Conservation (phyloP, 1,140 invertebrate genomes). For the Drosophila bocqueti region DNA sequence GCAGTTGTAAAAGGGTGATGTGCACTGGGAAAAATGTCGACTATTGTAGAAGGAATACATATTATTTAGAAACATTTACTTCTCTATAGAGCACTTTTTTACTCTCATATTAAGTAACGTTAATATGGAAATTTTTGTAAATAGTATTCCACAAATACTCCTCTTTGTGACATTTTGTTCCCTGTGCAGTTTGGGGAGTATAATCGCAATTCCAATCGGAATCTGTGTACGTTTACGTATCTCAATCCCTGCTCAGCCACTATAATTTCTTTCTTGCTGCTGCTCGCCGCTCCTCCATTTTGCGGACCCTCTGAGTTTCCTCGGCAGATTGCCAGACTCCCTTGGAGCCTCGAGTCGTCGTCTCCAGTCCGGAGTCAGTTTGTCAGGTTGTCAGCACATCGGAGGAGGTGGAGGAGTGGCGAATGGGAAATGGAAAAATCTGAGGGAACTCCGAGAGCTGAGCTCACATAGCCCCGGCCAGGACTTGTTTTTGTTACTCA, state of each 20-base stretch:
- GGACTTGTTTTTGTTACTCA: slow-evolving; percentile 77
- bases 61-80: too few species aligned
- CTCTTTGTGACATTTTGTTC: slow-evolving; percentile 1
- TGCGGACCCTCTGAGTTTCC: slow-evolving; percentile 41
- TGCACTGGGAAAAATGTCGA: slow-evolving; percentile 5
- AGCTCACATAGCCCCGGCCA: slow-evolving; percentile 33
- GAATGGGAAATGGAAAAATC: slow-evolving; percentile 14
- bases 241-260: slow-evolving; percentile 56
- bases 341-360: slow-evolving; percentile 23
- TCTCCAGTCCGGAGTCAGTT: slow-evolving; percentile 58
- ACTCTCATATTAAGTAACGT: neutral
- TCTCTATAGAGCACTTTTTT: too few species aligned
- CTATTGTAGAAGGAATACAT: too few species aligned
- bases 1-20: slow-evolving; percentile 23
- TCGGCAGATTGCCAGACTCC: slow-evolving; percentile 50
- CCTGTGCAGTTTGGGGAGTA: slow-evolving; percentile 7
- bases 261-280: slow-evolving; percentile 52
- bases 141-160: neutral
- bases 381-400: slow-evolving; percentile 77
- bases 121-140: neutral
- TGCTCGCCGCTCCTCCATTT: slow-evolving; percentile 25
- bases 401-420: slow-evolving; percentile 11
- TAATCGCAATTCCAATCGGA: slow-evolving; percentile 51
- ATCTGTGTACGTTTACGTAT: slow-evolving; percentile 54
- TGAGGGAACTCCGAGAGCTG: neutral